Conservation (phyloP, 1,140 invertebrate species). For the Drosophila kurseongensis region DNA sequence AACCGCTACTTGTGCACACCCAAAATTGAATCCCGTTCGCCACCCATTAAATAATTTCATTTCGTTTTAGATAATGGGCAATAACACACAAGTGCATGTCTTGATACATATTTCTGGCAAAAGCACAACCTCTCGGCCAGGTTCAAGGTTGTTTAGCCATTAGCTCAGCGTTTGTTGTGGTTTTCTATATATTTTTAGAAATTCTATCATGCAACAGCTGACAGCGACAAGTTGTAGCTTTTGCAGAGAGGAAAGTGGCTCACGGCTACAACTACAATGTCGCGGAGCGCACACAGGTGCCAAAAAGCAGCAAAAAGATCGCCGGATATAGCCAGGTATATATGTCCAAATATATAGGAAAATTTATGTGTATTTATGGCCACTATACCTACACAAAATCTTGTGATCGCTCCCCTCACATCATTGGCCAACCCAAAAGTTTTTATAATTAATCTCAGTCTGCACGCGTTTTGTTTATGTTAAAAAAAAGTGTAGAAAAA, state of each 20-base stretch:
- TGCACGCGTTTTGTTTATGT: conserved; percentile 58
- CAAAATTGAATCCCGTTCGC: conserved; percentile 17
- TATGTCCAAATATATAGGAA: conserved; percentile 18
- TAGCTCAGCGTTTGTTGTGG: conserved; percentile 30
- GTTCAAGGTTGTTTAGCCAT: conserved; percentile 68
- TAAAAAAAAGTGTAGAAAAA: conserved; percentile 34
- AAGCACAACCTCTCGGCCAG: conserved; percentile 67
- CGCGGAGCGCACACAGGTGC: conserved; percentile 9
- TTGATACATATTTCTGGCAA: conserved; percentile 31
- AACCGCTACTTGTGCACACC: conserved; percentile 7
- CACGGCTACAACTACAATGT: conserved; percentile 27
- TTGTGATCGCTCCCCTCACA: conserved; percentile 46
- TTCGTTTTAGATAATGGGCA: conserved; percentile 41
- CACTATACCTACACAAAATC: conserved; percentile 26
- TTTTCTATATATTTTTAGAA: conserved; percentile 68
- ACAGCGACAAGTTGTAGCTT: conserved; percentile 61
- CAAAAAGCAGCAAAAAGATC: conserved; percentile 18
- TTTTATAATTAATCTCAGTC: conserved; percentile 54
- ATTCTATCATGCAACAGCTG: conserved; percentile 80
- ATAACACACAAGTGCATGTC: conserved; percentile 13
- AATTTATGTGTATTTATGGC: conserved; percentile 40
- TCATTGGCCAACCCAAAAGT: conserved; percentile 25
- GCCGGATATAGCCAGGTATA: conserved; percentile 19
- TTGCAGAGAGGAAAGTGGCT: conserved; percentile 23
- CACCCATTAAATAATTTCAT: conserved; percentile 42